Evolutionary conservation across 2,113 vertebrate species (phyloP).

Genomic region (Burhinus oedicnemus): DNA sequence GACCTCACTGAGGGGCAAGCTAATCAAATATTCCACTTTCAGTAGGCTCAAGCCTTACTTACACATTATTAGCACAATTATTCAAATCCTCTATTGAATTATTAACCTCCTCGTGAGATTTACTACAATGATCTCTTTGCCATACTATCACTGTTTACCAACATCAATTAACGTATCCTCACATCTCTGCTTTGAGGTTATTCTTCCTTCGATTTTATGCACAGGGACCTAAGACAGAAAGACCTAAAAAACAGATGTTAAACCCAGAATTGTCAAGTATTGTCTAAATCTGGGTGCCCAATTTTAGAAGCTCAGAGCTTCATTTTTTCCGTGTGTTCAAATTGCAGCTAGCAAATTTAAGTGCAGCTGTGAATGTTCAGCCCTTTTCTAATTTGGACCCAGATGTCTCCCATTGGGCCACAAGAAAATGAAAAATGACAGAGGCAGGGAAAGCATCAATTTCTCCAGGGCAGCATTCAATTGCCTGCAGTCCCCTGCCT

Average conservation of each 20-base stretch:
- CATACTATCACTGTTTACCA: background rate
- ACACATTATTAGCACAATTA: background rate
- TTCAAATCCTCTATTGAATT: background rate
- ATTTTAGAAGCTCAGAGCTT: background rate
- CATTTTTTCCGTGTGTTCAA: background rate
- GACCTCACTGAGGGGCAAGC: background rate
- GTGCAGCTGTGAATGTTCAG: constrained; percentile 32
- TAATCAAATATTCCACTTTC: background rate
- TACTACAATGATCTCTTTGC: background rate
- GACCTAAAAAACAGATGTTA: background rate
- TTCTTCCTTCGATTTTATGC: background rate
- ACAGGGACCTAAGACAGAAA: background rate
- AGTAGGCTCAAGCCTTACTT: background rate
- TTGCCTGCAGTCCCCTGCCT: constrained; percentile 10
- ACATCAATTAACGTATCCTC: background rate
- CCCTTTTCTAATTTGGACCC: constrained; percentile 26
- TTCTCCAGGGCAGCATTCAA: constrained; percentile 21
- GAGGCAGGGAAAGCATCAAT: background rate
- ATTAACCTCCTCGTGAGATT: background rate
- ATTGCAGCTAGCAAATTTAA: background rate
- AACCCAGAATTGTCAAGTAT: background rate
- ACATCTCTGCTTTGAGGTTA: background rate
- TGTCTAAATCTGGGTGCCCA: background rate
- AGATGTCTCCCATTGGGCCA: background rate
- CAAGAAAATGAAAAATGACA: constrained; percentile 36